Base-by-base conservation (phyloP, 2,888 invertebrate species). In the Cordilura impudica region DNA sequence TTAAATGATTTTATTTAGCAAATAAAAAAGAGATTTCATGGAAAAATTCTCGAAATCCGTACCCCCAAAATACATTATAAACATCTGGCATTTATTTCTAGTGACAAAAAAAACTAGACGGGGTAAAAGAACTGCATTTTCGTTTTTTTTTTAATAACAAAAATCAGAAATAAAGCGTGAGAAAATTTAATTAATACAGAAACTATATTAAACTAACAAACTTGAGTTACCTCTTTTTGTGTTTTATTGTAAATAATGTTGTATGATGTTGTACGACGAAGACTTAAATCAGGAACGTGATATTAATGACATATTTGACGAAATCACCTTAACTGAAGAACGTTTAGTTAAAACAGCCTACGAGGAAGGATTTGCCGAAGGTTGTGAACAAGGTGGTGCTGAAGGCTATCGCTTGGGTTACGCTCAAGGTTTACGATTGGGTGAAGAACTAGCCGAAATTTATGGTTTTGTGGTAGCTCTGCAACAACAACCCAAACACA, bases 401-500 rank as follows among this genome's bases (percentile, higher is more conserved):
- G 89, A 88, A 86, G 92, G 88, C n/a, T 94, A 92, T 84, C 92
- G 93, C 85, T 87, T 94, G 60, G 96, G 96, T 1, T 95, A 95
- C 87, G 94, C 95, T 81, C 92, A 93, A 88, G 96, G 95, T 8
- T 92, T 93, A 63, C 93, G 94, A 86, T 86, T 96, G 16, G 96
- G 96, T 2, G 92, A 93, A 53, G 95, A 96, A 89, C 89, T 97
- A 85, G 96, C 96, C 6, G 93, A 92, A 86, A 96, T 95, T 85
- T 90, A 92, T 58, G 94, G 94, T 3, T 90, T 92, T 53, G 89
- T 93, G 1, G 90, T 92, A 69, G 90, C 91, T 21, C 90, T 92
- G 82, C 85, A 93, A 45, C 91, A 92, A 82, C 83, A 93, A 16
- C 84, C 89, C 14, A 86, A 91, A 0, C 90, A 91, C 73, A 87